Conservation (phyloP, 2,113 vertebrate species). For the Eidolon helvum region DNA sequence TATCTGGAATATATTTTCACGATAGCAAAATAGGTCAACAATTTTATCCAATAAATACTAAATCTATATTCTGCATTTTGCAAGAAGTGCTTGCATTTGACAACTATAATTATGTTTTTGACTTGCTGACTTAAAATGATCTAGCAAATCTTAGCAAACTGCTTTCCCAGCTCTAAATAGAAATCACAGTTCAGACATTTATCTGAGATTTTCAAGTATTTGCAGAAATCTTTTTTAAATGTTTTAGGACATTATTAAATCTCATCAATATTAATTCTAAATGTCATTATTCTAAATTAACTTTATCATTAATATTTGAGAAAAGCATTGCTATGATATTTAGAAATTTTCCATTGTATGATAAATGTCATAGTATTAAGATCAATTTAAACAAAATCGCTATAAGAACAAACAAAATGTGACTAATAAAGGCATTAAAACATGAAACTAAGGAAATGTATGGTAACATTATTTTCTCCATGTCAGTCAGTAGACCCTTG, state of each 20-base stretch:
- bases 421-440: background rate
- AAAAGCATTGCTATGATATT: background rate
- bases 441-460: background rate
- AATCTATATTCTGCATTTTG: background rate
- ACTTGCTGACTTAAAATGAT: background rate
- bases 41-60: background rate
- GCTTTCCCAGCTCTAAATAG: background rate
- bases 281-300: background rate
- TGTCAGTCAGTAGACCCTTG: background rate
- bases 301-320: background rate
- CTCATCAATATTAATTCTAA: background rate
- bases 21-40: background rate
- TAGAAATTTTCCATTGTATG: background rate
- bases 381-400: background rate
- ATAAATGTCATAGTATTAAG: background rate
- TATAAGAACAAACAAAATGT: background rate
- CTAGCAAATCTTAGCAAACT: background rate
- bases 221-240: background rate
- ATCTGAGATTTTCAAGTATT: background rate
- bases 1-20: background rate
- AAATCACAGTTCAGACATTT: background rate
- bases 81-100: background rate
- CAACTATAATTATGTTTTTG: background rate
- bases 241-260: background rate
- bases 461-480: background rate